Conservation (phyloP, 2,797 vertebrate species). For the Vespertilio murinus region DNA sequence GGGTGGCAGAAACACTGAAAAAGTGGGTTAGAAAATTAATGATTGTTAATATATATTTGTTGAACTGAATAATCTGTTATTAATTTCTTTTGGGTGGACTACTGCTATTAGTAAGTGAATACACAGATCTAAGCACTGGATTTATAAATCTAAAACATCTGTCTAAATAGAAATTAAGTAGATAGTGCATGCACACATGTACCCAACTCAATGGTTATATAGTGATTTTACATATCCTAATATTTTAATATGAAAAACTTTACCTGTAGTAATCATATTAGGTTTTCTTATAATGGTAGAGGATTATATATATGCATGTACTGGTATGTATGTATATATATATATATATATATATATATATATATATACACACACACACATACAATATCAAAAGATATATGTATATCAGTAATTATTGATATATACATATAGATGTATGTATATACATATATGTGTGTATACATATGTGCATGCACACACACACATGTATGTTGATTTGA, state of each 20-base stretch:
- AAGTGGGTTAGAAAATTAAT: background rate
- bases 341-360: no score
- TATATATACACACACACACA: no score
- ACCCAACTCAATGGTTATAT: background rate
- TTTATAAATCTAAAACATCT: background rate
- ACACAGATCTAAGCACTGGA: background rate
- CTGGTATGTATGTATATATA: no score
- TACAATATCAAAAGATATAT: background rate
- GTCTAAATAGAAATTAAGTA: background rate
- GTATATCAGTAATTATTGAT: background rate
- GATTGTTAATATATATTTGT: background rate
- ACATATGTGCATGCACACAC: no score
- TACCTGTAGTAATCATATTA: background rate
- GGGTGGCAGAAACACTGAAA: background rate
- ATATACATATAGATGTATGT: no score
- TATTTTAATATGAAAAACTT: background rate
- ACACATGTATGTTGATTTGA: background rate
- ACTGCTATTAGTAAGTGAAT: background rate
- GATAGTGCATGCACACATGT: rapidly evolving
- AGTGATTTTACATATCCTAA: background rate
- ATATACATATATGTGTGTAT: background rate
- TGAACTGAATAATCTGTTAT: background rate
- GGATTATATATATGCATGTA: background rate
- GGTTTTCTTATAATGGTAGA: background rate
- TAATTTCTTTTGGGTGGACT: background rate